These are phyloP conservation scores for Aplysina aerophoba DNA, from an alignment of 37 sponge, comb jelly and placozoan genomes.

Conservation along the genomic window DNA sequence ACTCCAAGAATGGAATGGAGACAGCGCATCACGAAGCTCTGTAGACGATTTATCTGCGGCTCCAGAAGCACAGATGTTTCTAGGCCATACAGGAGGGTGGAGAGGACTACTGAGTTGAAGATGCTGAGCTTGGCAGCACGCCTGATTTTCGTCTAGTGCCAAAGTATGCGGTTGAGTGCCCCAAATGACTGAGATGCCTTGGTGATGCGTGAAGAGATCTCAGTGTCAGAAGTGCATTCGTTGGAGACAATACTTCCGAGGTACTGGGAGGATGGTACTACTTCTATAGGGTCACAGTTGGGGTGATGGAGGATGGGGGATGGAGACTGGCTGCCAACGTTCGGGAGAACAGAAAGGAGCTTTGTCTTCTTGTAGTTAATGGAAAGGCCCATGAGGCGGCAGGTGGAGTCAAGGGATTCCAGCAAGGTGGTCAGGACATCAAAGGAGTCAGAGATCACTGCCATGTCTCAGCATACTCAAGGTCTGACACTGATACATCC, in stretches of 20 bases:
- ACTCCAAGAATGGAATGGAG: constrained; percentile 16
- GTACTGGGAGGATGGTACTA: constrained; percentile 26
- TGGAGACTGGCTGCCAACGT: constrained; percentile 1
- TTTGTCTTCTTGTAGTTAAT: constrained; percentile 20
- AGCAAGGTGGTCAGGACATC: background rate
- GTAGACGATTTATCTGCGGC: constrained; percentile 13
- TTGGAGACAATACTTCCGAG: constrained; percentile 13
- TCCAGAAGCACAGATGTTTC: constrained; percentile 8
- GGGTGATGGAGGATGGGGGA: constrained; percentile 23
- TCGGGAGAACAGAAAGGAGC: background rate
- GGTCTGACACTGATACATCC: constrained; percentile 4
- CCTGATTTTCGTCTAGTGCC: constrained; percentile 5
- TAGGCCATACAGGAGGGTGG: constrained; percentile 18
- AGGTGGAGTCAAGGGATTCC: background rate
- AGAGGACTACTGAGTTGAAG: constrained; percentile 6
- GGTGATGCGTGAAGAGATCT: constrained; percentile 1
- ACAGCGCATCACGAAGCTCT: constrained; percentile 17
- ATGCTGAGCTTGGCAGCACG: background rate
- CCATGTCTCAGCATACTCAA: constrained; percentile 27
- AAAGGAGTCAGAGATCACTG: constrained; percentile 9
- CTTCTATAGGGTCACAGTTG: background rate
- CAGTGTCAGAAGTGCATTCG: constrained; percentile 4
- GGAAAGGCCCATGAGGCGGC: constrained; percentile 10
- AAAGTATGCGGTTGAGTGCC: constrained; percentile 9
- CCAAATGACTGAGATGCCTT: constrained; percentile 8